phyloP scores from a whole-genome alignment of 2,888 invertebrate genomes.

The Drosophila sordidapex region DNA sequence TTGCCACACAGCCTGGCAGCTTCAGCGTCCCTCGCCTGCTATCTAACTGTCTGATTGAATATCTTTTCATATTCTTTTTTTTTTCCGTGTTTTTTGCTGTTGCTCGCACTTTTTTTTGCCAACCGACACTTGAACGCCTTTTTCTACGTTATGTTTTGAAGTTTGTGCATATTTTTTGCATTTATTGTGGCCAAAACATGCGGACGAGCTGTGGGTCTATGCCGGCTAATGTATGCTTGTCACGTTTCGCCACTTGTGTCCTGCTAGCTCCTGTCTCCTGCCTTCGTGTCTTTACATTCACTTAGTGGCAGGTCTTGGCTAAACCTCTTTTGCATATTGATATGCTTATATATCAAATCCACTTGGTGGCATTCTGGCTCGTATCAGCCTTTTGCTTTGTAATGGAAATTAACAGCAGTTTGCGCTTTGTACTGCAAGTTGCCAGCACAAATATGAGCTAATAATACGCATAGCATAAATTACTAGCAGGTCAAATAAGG shows the following conservation, averaged over 20 bases:
- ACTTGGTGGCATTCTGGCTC: conserved; percentile 24
- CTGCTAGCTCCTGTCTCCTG: conserved; percentile 44
- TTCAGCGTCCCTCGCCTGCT: neutral
- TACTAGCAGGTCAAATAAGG: conserved; percentile 13
- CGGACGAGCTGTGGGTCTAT: conserved; percentile 27
- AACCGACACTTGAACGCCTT: conserved; percentile 46
- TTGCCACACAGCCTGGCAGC: neutral
- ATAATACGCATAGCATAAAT: conserved; percentile 44
- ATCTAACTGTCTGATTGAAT: conserved; percentile 69
- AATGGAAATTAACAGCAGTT: conserved; percentile 67
- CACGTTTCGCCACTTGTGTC: conserved; percentile 81
- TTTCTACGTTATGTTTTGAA: conserved; percentile 59
- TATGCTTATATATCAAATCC: conserved; percentile 56
- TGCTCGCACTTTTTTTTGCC: conserved; percentile 55
- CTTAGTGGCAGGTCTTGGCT: conserved; percentile 59
- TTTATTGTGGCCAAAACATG: conserved; percentile 69
- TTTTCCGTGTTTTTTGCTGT: conserved; percentile 52
- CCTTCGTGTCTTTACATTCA: conserved; percentile 70
- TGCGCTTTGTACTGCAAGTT: conserved; percentile 31
- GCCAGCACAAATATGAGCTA: conserved; percentile 21
- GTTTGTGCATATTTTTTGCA: conserved; percentile 74
- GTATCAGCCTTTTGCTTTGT: conserved; percentile 32
- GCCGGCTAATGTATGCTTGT: conserved; percentile 74
- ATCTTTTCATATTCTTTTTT: conserved; percentile 53
- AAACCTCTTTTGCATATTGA: conserved; percentile 74